These are phyloP conservation scores for Caranx melampygus DNA, from an alignment of 2,113 vertebrate genomes.

Conservation along the genomic window DNA sequence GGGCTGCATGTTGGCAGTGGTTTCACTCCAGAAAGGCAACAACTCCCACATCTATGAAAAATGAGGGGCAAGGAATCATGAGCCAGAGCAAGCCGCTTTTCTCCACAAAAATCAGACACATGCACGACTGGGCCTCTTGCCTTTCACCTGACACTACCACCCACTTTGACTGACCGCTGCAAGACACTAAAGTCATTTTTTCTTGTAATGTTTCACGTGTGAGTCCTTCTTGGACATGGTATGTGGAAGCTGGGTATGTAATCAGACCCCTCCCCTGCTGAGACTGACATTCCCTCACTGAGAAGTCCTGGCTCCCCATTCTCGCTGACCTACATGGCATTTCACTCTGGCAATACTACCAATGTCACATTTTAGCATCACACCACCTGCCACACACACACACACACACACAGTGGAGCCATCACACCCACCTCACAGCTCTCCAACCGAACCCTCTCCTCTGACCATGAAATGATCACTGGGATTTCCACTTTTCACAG, in stretches of 20 bases:
- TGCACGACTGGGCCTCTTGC: neutral
- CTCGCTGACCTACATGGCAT: conserved; percentile 62
- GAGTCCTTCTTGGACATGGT: conserved; percentile 44
- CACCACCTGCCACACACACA: neutral
- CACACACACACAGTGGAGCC: neutral
- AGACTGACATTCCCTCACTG: conserved; percentile 65
- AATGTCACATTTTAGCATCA: conserved; percentile 33
- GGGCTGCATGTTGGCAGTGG: conserved; percentile 17
- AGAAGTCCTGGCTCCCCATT: conserved; percentile 56
- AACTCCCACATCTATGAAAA: conserved; percentile 7
- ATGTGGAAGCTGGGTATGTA: conserved; percentile 39
- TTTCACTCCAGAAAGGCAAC: neutral
- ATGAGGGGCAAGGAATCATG: conserved; percentile 8
- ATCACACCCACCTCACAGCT: neutral
- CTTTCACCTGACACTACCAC: neutral
- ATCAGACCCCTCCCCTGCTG: conserved; percentile 51
- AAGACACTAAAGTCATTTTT: conserved; percentile 20
- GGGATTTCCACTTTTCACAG: no score
- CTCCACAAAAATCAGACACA: conserved; percentile 12
- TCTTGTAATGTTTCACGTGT: conserved; percentile 19
- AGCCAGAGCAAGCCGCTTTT: neutral
- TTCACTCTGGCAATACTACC: conserved; percentile 47
- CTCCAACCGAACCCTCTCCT: no score
- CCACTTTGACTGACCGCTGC: neutral
- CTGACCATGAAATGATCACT: no score